A percentile compares a stretch with the other conserved stretches of the same genome.
These are phyloP conservation scores for Phytoseiulus persimilis DNA, from an alignment of 2,888 invertebrate genomes.

Conservation along the genomic window DNA sequence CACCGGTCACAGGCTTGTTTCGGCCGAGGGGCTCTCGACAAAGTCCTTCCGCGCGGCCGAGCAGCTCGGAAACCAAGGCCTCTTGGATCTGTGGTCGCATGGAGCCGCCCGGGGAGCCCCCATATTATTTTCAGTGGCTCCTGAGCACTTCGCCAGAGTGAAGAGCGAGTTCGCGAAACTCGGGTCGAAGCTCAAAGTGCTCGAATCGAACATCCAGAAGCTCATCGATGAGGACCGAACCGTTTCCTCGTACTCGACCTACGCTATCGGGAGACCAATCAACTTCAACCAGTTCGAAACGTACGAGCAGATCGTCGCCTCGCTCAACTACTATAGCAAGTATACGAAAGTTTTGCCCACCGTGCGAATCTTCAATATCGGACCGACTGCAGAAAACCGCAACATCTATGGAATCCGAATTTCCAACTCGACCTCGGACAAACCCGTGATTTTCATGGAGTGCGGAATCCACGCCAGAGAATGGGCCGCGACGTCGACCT, in stretches of 20 bases:
- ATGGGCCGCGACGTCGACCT: constrained; percentile 51
- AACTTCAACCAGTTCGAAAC: not conserved
- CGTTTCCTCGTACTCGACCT: not conserved
- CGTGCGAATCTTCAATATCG: constrained; percentile 42
- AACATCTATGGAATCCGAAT: constrained; percentile 44
- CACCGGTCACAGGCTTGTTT: not conserved
- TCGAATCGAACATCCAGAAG: constrained; percentile 24
- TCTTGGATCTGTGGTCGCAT: constrained; percentile 16
- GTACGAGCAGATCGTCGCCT: constrained; percentile 30
- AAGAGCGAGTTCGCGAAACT: not conserved
- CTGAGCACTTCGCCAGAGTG: not conserved
- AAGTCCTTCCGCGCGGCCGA: not conserved
- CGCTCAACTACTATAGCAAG: constrained; percentile 13
- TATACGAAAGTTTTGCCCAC: not conserved
- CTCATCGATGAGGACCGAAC: not conserved
- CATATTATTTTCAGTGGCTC: constrained; percentile 11
- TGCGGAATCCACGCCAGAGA: constrained; percentile 52
- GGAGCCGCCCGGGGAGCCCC: not conserved
- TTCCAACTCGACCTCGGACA: constrained; percentile 41
- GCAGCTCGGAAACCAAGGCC: not conserved
- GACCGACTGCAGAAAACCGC: constrained; percentile 45
- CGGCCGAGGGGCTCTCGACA: not conserved
- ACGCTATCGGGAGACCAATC: not conserved
- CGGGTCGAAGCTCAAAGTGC: not conserved
- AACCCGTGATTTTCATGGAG: constrained; percentile 47